Evolutionary conservation across 2,113 vertebrate genomes (phyloP).

Genomic region (Lethenteron camtschaticum): DNA sequence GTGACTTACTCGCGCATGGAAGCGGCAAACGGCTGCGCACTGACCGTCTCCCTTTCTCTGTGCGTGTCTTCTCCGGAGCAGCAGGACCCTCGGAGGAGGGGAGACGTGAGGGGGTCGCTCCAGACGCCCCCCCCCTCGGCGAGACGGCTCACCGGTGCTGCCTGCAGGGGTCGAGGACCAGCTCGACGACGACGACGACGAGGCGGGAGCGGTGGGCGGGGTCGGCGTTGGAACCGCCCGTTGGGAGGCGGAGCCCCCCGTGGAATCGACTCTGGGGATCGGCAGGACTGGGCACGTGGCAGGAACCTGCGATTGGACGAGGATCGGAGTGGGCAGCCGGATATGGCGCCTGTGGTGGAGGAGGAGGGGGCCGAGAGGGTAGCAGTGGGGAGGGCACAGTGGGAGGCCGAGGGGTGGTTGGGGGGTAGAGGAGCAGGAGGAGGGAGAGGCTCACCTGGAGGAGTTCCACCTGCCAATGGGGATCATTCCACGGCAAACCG

Average conservation of each 20-base stretch:
- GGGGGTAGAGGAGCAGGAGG: slow-evolving; percentile 8
- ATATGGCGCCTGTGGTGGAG: not conserved
- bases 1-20: too few relatives aligned
- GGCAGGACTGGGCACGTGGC: not conserved
- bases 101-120: too few relatives aligned
- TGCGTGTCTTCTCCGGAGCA: too few relatives aligned
- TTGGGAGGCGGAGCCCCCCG: not conserved
- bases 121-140: too few relatives aligned
- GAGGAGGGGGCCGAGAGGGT: not conserved
- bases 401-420: not conserved
- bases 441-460: slow-evolving; percentile 6
- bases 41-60: too few relatives aligned
- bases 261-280: slow-evolving; percentile 8
- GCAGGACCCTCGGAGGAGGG: too few relatives aligned
- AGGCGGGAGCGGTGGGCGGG: too few relatives aligned
- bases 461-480: slow-evolving; percentile 4
- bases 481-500: not conserved
- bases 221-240: not conserved
- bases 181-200: too few relatives aligned
- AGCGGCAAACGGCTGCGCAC: too few relatives aligned
- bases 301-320: too few relatives aligned
- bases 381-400: not conserved
- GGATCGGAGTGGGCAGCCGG: not conserved
- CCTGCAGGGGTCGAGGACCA: too few relatives aligned
- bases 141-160: too few relatives aligned